Conservation (phyloP, 35 echinoderm and acorn worm genomes). For the Amphiura filiformis region DNA sequence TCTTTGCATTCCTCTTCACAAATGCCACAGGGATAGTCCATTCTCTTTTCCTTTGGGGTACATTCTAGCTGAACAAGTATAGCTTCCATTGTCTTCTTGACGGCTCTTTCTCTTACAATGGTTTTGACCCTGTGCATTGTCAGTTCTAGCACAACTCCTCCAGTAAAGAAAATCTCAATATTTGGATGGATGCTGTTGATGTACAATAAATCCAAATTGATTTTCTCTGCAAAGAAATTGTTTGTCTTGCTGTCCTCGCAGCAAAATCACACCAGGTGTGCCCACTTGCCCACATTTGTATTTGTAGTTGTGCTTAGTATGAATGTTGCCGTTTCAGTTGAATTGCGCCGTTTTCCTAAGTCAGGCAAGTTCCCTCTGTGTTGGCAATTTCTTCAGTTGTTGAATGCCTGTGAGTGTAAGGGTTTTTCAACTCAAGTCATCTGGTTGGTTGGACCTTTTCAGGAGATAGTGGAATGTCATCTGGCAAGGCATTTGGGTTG, state of each 20-base stretch:
- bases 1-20: conserved; percentile 17
- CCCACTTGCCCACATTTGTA: conserved; percentile 16
- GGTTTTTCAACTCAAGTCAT: conserved; percentile 49
- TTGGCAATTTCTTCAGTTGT: conserved; percentile 9
- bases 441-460: too few relatives aligned
- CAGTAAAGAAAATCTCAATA: not conserved
- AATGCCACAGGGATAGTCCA: conserved; percentile 9
- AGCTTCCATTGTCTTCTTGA: not conserved
- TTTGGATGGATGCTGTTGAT: not conserved
- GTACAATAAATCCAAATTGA: not conserved
- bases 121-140: not conserved
- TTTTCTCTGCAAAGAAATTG: conserved; percentile 15
- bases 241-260: conserved; percentile 10
- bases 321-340: conserved; percentile 30
- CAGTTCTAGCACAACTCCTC: not conserved
- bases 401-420: conserved; percentile 26
- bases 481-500: too few relatives aligned
- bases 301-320: conserved; percentile 25
- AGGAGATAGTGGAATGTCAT: too few relatives aligned
- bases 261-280: conserved; percentile 17
- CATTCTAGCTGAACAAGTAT: not conserved
- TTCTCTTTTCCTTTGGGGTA: not conserved
- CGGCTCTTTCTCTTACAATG: not conserved
- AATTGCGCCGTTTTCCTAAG: conserved; percentile 4
- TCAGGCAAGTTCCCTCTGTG: conserved; percentile 4